These are phyloP conservation scores for Drosophila tsacasi DNA, from an alignment of 1,140 invertebrate genomes.

Conservation along the genomic window DNA sequence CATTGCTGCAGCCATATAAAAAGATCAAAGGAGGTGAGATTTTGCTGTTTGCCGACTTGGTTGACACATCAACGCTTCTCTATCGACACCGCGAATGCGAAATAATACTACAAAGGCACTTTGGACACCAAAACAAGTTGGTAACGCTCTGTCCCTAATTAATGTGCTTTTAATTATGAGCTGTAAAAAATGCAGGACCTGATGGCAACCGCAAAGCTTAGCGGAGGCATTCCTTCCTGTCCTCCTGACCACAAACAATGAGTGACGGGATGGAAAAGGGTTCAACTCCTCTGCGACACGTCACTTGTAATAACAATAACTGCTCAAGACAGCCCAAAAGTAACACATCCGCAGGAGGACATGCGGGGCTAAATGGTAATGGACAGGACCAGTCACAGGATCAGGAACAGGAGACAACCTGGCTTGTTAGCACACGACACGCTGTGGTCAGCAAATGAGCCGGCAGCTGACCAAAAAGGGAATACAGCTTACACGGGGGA, in stretches of 20 bases:
- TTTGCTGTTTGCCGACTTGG: slow-evolving; percentile 65
- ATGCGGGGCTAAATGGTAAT: slow-evolving; percentile 36
- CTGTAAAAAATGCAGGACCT: slow-evolving; percentile 29
- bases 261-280: slow-evolving; percentile 62
- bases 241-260: slow-evolving; percentile 66
- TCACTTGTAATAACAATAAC: slow-evolving; percentile 77
- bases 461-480: slow-evolving; percentile 53
- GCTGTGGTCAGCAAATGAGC: slow-evolving; percentile 78
- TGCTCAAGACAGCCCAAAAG: slow-evolving; percentile 83
- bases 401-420: slow-evolving; percentile 48
- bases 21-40: slow-evolving; percentile 71
- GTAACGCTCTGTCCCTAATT: slow-evolving; percentile 57
- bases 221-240: slow-evolving; percentile 29
- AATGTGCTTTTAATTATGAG: slow-evolving; percentile 82
- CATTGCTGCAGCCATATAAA: slow-evolving; percentile 47
- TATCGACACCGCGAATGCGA: slow-evolving; percentile 61
- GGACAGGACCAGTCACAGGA: slow-evolving; percentile 40
- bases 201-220: slow-evolving; percentile 71
- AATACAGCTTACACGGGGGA: background rate
- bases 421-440: slow-evolving; percentile 81
- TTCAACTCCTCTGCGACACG: slow-evolving; percentile 61
- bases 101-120: slow-evolving; percentile 62
- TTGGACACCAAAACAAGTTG: slow-evolving; percentile 20
- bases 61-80: slow-evolving; percentile 80
- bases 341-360: slow-evolving; percentile 66